Evolutionary conservation across 2,888 invertebrate genomes (phyloP).

Genomic region (Drosophila mettleri): DNA sequence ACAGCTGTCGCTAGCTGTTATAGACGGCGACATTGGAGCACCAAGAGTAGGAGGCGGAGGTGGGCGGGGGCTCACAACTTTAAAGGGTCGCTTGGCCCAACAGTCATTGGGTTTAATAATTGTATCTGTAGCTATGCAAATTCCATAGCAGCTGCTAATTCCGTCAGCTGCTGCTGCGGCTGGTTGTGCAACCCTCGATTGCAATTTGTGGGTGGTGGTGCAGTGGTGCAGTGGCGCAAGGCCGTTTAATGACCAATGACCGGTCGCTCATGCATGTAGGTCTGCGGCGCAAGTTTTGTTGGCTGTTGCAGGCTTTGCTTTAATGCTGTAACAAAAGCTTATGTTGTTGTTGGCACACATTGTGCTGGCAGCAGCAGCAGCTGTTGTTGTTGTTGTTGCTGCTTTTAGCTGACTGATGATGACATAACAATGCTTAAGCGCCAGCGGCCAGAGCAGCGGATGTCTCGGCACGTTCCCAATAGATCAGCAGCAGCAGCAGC

Average conservation of each 20-base stretch:
- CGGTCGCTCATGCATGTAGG: slow-evolving; percentile 63
- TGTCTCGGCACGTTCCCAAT: slow-evolving; percentile 78
- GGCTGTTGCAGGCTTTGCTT: slow-evolving; percentile 52
- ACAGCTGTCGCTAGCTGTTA: slow-evolving; percentile 45
- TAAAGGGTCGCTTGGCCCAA: slow-evolving; percentile 6
- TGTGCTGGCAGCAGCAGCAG: too few relatives aligned
- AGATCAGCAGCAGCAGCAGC: slow-evolving; percentile 63
- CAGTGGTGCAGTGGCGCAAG: slow-evolving; percentile 57
- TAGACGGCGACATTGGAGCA: not conserved
- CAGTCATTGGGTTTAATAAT: slow-evolving; percentile 47
- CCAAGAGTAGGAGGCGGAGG: not conserved
- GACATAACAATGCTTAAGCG: slow-evolving; percentile 79
- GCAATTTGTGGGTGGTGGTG: slow-evolving; percentile 31
- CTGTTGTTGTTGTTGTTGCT: slow-evolving; percentile 36
- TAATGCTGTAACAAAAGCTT: slow-evolving; percentile 49
- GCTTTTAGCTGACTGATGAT: slow-evolving; percentile 69
- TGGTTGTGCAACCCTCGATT: slow-evolving; percentile 22
- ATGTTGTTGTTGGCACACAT: slow-evolving; percentile 57
- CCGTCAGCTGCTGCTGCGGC: not conserved
- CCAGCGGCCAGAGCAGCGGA: slow-evolving; percentile 68
- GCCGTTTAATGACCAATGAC: slow-evolving; percentile 74
- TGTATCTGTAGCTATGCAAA: slow-evolving; percentile 21
- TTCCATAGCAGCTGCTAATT: slow-evolving; percentile 32
- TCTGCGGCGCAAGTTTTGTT: slow-evolving; percentile 29
- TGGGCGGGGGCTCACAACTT: too few relatives aligned